Conservation (phyloP, 2,113 vertebrate species). For the Lathamus discolor region DNA sequence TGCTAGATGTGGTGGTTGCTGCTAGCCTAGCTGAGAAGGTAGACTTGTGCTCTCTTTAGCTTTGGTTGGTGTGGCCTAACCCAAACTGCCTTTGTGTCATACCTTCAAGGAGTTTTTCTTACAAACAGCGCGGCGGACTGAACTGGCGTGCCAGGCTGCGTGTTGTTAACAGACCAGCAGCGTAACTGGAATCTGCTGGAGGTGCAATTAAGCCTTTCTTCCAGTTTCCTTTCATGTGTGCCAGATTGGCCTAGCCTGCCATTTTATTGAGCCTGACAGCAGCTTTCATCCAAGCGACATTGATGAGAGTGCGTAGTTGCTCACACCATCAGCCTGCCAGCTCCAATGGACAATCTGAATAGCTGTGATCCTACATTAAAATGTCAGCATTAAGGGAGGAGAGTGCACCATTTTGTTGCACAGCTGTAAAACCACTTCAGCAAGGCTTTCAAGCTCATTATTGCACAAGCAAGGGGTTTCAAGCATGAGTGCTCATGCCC, state of each 20-base stretch:
- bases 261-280: conserved; percentile 71
- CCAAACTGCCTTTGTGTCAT: not conserved
- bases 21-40: not conserved
- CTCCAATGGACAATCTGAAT: conserved; percentile 72
- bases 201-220: conserved; percentile 70
- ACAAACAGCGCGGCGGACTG: not conserved
- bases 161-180: conserved; percentile 59
- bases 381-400: conserved; percentile 70
- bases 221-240: conserved; percentile 68
- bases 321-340: conserved; percentile 72
- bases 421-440: conserved; percentile 72
- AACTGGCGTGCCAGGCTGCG: not conserved
- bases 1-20: not conserved
- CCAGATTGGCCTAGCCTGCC: conserved; percentile 69
- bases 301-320: conserved; percentile 69
- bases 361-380: conserved; percentile 71
- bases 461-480: conserved; percentile 66
- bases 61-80: not conserved
- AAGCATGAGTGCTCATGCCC: conserved; percentile 68
- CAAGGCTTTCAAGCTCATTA: conserved; percentile 72
- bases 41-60: not conserved
- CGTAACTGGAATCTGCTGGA: conserved; percentile 68
- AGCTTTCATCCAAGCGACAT: conserved; percentile 70
- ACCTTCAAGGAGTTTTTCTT: conserved; percentile 20
- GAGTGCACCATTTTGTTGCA: conserved; percentile 71